A percentile compares a stretch with the other conserved stretches of the same genome.
Conservation (phyloP, 2,888 invertebrate genomes). For the Coleophora flavipennella region DNA sequence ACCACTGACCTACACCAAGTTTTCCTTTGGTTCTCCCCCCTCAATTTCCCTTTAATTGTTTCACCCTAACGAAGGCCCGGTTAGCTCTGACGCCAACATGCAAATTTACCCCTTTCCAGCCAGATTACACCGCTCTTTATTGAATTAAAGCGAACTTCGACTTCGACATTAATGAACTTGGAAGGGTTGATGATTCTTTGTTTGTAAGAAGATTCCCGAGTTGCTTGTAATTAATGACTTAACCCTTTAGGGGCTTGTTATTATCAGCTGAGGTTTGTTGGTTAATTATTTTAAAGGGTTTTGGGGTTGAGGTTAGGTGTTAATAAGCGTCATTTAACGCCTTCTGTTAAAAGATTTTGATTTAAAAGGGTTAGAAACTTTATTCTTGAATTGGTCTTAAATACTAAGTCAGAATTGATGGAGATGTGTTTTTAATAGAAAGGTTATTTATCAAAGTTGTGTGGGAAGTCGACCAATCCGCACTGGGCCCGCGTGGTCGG, state of each 20-base stretch:
- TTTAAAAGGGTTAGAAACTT: too few relatives aligned
- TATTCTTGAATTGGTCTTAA: too few relatives aligned
- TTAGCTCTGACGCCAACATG: constrained; percentile 66
- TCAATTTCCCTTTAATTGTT: constrained; percentile 48
- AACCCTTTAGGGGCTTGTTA: constrained; percentile 47
- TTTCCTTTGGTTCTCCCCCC: constrained; percentile 59
- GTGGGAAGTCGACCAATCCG: too few relatives aligned
- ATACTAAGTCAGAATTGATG: too few relatives aligned
- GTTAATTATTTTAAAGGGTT: constrained; percentile 42
- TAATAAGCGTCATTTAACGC: constrained; percentile 29
- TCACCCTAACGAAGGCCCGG: constrained; percentile 66
- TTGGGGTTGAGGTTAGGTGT: constrained; percentile 41
- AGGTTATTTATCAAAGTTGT: too few relatives aligned
- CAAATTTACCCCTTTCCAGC: constrained; percentile 70
- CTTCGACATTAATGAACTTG: constrained; percentile 42
- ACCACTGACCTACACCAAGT: constrained; percentile 59
- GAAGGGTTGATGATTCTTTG: constrained; percentile 67
- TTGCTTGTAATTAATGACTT: constrained; percentile 59
- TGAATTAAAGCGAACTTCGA: constrained; percentile 56
- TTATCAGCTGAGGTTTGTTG: constrained; percentile 46
- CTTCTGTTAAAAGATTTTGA: constrained; percentile 17
- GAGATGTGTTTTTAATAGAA: too few relatives aligned
- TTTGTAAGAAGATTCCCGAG: constrained; percentile 55
- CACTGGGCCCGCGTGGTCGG: too few relatives aligned
- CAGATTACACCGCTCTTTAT: constrained; percentile 62